These are phyloP conservation scores for Ctenodactylus gundi DNA, from an alignment of 2,113 vertebrate species.

Conservation along the genomic window DNA sequence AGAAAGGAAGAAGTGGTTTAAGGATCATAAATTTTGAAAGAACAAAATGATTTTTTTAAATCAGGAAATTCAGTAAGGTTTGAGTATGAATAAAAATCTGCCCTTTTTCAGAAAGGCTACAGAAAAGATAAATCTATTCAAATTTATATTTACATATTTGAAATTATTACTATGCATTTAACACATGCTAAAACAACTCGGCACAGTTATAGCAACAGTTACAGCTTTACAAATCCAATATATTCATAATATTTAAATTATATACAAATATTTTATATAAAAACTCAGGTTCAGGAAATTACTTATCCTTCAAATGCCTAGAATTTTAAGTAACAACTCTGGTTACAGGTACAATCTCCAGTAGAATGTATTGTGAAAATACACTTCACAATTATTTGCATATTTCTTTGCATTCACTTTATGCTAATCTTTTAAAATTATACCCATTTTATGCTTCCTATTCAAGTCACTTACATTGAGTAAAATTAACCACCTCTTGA, in stretches of 20 bases:
- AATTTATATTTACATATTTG: slow-evolving; percentile 42
- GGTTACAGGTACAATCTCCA: neutral
- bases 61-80: neutral
- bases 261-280: slow-evolving; percentile 28
- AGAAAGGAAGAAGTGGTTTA: slow-evolving; percentile 44
- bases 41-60: slow-evolving; percentile 47
- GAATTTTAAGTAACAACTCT: slow-evolving; percentile 11
- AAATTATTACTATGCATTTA: slow-evolving; percentile 6
- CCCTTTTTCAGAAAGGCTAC: slow-evolving; percentile 40
- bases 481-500: neutral
- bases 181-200: slow-evolving; percentile 7
- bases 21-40: slow-evolving; percentile 59
- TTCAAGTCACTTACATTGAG: neutral
- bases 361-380: neutral
- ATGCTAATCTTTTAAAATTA: neutral
- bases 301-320: neutral
- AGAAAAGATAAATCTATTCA: neutral
- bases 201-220: no score
- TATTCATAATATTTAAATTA: slow-evolving; percentile 44
- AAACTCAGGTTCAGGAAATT: slow-evolving; percentile 40
- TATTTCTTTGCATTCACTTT: slow-evolving; percentile 34
- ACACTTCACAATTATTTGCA: neutral
- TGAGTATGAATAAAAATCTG: slow-evolving; percentile 25
- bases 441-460: neutral
- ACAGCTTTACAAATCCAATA: neutral